Conservation (phyloP, 2,888 invertebrate genomes). For the Netelia melanura region DNA sequence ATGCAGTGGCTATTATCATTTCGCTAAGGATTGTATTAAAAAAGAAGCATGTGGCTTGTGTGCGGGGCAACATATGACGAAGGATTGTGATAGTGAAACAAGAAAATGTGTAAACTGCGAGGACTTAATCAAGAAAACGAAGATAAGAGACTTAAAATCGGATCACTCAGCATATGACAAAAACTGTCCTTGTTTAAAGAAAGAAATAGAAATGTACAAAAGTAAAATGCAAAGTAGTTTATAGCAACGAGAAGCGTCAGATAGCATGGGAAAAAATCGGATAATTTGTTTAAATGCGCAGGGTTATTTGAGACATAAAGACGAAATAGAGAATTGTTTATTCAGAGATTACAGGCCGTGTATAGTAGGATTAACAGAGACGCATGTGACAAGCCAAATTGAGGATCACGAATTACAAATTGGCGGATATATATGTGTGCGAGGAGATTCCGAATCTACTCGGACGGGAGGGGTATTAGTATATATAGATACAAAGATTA, state of each 20-base stretch:
- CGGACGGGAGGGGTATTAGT: constrained; percentile 36
- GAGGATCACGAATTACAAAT: not conserved
- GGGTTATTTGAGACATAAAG: constrained; percentile 56
- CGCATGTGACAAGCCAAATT: constrained; percentile 48
- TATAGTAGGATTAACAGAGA: constrained; percentile 54
- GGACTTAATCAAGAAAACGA: not conserved
- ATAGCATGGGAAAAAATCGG: too few species aligned
- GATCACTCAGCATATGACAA: constrained; percentile 54
- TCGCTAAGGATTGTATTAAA: constrained; percentile 63
- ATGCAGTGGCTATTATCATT: constrained; percentile 60
- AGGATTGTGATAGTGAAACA: constrained; percentile 28
- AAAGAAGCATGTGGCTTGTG: constrained; percentile 56
- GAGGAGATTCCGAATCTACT: constrained; percentile 17
- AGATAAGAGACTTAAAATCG: not conserved
- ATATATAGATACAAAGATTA: constrained; percentile 37
- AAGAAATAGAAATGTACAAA: constrained; percentile 1
- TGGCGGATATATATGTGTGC: too few species aligned
- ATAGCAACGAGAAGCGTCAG: too few species aligned
- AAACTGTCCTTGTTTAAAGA: constrained; percentile 19
- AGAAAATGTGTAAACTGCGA: constrained; percentile 63
- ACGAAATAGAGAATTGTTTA: constrained; percentile 59
- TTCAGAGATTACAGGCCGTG: not conserved
- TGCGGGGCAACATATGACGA: constrained; percentile 48
- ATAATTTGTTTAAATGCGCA: too few species aligned
- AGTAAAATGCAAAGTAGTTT: too few species aligned